Percentiles rank a stretch among this genome's conserved stretches.
Evolutionary conservation across 2,888 invertebrate species (phyloP).

Genomic region (Caenorhabditis imperialis): DNA sequence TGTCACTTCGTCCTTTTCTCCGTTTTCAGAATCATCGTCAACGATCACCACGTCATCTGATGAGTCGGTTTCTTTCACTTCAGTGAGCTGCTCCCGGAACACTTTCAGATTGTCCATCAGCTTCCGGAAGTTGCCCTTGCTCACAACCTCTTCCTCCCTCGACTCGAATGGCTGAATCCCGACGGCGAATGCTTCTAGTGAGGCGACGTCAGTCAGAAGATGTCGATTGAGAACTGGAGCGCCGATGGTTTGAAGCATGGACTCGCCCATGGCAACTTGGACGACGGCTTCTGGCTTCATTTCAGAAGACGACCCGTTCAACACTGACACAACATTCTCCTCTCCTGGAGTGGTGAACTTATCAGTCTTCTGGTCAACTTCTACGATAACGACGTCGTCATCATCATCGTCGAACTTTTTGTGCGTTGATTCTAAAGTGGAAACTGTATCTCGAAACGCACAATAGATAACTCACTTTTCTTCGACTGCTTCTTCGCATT

Average conservation of each 20-base stretch:
- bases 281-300: not conserved
- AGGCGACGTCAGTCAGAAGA: constrained; percentile 1
- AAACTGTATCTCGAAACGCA: no score
- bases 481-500: constrained; percentile 1
- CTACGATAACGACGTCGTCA: constrained; percentile 16
- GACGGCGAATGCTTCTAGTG: constrained; percentile 35
- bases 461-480: no score
- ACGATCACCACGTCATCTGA: not conserved
- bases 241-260: constrained; percentile 20
- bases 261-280: constrained; percentile 22
- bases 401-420: constrained; percentile 23
- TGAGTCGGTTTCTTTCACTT: not conserved
- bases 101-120: constrained; percentile 15
- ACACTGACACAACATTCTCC: constrained; percentile 1
- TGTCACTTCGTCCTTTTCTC: no score
- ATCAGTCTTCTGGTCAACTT: not conserved
- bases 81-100: not conserved
- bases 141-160: constrained; percentile 19
- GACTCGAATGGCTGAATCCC: constrained; percentile 58
- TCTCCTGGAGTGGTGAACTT: constrained; percentile 28
- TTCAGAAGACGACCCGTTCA: constrained; percentile 5
- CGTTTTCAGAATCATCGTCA: no score
- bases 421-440: not conserved
- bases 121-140: constrained; percentile 29
- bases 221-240: constrained; percentile 17